Evolutionary conservation across 2,113 vertebrate genomes (phyloP).

Genomic region (Alligator mississippiensis): DNA sequence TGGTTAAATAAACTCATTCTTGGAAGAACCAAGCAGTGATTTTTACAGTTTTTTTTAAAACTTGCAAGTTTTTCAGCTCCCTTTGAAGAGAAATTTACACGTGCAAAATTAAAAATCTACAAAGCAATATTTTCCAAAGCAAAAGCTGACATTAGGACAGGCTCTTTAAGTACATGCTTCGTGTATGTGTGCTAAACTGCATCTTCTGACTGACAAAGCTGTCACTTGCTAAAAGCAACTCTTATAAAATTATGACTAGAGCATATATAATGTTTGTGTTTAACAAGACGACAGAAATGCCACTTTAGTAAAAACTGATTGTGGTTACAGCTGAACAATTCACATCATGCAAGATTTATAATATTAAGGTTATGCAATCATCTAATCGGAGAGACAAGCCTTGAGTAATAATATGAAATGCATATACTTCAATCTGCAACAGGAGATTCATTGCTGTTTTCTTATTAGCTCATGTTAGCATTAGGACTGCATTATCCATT

Average conservation of each 20-base stretch:
- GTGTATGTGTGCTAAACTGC: conserved; percentile 56
- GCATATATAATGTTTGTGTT: conserved; percentile 81
- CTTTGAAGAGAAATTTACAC: conserved; percentile 61
- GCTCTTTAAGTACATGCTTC: conserved; percentile 68
- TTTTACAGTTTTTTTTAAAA: not conserved
- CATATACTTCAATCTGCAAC: conserved; percentile 75
- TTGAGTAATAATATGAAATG: conserved; percentile 81
- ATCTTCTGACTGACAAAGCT: conserved; percentile 76
- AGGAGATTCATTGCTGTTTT: conserved; percentile 74
- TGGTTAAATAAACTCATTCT: conserved; percentile 8
- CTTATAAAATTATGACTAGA: conserved; percentile 78
- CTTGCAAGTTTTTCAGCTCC: conserved; percentile 68
- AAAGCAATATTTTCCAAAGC: conserved; percentile 67
- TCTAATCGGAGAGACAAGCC: conserved; percentile 82
- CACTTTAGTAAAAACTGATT: conserved; percentile 85
- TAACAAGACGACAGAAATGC: conserved; percentile 84
- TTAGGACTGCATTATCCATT: conserved; percentile 77
- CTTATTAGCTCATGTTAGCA: conserved; percentile 79
- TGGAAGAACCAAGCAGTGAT: not conserved
- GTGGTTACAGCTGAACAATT: conserved; percentile 82
- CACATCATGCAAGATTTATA: conserved; percentile 83
- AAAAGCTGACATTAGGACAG: conserved; percentile 60
- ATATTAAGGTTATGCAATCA: conserved; percentile 86
- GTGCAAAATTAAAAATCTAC: conserved; percentile 54
- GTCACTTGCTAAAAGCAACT: conserved; percentile 74